phyloP scores from a whole-genome alignment of 2,888 invertebrate genomes.

The Strigamia maritima region DNA sequence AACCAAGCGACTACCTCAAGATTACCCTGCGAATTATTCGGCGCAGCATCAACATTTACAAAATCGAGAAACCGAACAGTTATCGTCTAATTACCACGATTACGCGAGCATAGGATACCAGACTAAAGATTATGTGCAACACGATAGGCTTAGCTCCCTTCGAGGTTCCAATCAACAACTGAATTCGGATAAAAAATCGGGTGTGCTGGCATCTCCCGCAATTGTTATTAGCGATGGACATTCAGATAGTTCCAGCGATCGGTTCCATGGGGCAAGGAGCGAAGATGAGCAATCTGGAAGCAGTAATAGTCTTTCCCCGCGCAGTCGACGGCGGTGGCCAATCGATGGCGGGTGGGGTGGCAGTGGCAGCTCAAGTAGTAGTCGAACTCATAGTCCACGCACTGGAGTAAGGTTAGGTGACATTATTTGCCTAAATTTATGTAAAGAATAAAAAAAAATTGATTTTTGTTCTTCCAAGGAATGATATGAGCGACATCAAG shows the following conservation, averaged over 20 bases:
- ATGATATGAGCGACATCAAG: conserved; percentile 41
- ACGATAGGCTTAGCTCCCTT: conserved; percentile 34
- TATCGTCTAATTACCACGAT: conserved; percentile 31
- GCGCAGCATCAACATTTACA: neutral
- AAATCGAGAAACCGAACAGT: conserved; percentile 6
- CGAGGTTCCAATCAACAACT: conserved; percentile 11
- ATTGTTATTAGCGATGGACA: conserved; percentile 43
- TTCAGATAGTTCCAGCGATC: conserved; percentile 53
- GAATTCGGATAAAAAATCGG: conserved; percentile 18
- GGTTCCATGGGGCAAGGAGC: conserved; percentile 50
- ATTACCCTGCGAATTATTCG: neutral
- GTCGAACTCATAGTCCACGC: conserved; percentile 61
- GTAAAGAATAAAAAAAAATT: neutral
- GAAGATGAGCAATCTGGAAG: conserved; percentile 61
- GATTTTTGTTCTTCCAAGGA: conserved; percentile 5
- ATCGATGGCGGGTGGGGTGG: conserved; percentile 52
- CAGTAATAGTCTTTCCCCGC: conserved; percentile 57
- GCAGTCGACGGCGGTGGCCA: conserved; percentile 53
- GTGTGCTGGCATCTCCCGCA: conserved; percentile 38
- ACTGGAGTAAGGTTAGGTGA: conserved; percentile 37
- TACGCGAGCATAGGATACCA: conserved; percentile 33
- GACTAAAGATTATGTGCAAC: conserved; percentile 35
- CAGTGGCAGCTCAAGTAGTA: conserved; percentile 55
- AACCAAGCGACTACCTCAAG: conserved; percentile 22
- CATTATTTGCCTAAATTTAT: neutral